Evolutionary conservation across 1,140 invertebrate genomes (phyloP).

Genomic region (Teleopsis dalmanni): DNA sequence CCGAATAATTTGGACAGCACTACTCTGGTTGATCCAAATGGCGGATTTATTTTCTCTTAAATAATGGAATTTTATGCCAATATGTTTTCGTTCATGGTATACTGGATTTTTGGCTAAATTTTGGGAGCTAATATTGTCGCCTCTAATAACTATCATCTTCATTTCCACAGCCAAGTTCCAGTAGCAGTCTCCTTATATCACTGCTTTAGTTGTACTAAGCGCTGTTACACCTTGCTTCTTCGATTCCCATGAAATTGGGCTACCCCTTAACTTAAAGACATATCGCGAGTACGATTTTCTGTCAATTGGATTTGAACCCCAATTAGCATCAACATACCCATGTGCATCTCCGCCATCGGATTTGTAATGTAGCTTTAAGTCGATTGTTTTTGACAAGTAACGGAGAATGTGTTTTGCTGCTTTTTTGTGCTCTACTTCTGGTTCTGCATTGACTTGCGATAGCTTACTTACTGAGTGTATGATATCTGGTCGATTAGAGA

Average conservation of each 20-base stretch:
- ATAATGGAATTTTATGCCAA: constrained; percentile 40
- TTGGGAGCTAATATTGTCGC: constrained; percentile 16
- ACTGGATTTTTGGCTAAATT: constrained; percentile 28
- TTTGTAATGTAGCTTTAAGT: constrained; percentile 6
- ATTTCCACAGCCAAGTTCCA: constrained; percentile 12
- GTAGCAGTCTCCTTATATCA: constrained; percentile 28
- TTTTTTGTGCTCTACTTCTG: constrained; percentile 20
- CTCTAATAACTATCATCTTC: not conserved
- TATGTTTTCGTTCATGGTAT: constrained; percentile 40
- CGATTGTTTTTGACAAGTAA: constrained; percentile 5
- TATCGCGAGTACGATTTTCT: constrained; percentile 18
- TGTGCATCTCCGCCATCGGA: constrained; percentile 1
- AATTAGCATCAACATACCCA: constrained; percentile 20
- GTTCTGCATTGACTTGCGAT: constrained; percentile 26
- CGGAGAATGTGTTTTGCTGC: constrained; percentile 11
- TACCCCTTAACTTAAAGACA: constrained; percentile 11
- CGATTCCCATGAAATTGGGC: constrained; percentile 18
- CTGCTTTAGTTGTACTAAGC: constrained; percentile 22
- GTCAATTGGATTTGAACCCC: constrained; percentile 30
- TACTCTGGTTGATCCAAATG: too few species aligned
- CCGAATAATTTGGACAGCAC: too few species aligned
- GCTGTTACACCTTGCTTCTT: constrained; percentile 15
- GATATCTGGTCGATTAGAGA: constrained; percentile 41
- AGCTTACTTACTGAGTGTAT: constrained; percentile 32
- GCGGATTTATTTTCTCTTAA: too few species aligned